These are phyloP conservation scores for Bothrops jararaca DNA, from an alignment of 2,113 vertebrate species.

Conservation along the genomic window DNA sequence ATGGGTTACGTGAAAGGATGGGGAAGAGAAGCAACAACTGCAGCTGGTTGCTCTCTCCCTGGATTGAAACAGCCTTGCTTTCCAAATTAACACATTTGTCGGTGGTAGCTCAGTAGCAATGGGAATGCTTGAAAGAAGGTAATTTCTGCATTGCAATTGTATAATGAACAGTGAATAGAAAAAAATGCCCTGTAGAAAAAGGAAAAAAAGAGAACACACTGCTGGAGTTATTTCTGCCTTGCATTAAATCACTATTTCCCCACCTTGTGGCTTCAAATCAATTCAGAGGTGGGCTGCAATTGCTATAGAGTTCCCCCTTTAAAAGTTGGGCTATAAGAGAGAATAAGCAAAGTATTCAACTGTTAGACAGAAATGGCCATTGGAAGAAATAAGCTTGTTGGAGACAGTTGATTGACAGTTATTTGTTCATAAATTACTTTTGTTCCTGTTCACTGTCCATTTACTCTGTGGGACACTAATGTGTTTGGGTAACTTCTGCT, in stretches of 20 bases:
- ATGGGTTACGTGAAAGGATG: constrained; percentile 29
- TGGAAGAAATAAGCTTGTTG: not conserved
- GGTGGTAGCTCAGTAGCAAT: constrained; percentile 23
- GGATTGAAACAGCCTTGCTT: constrained; percentile 37
- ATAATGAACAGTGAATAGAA: constrained; percentile 44
- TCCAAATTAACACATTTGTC: constrained; percentile 54
- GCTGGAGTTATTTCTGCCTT: constrained; percentile 39
- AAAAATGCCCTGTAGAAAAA: constrained; percentile 32
- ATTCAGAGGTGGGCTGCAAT: not conserved
- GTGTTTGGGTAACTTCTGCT: not conserved
- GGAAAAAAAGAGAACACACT: constrained; percentile 47
- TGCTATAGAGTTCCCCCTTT: not conserved
- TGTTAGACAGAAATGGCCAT: not conserved
- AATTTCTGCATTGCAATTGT: constrained; percentile 29
- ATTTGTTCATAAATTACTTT: not conserved
- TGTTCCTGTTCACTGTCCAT: not conserved
- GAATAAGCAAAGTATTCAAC: not conserved
- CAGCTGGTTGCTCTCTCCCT: constrained; percentile 42
- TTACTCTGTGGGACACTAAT: not conserved
- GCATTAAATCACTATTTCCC: constrained; percentile 46
- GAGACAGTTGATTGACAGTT: not conserved
- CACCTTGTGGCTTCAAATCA: not conserved
- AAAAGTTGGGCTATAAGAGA: not conserved
- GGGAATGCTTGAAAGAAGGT: constrained; percentile 44
- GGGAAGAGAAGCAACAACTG: not conserved